Conservation (phyloP, 2,797 vertebrate species). For the Melanotaenia nigrans region DNA sequence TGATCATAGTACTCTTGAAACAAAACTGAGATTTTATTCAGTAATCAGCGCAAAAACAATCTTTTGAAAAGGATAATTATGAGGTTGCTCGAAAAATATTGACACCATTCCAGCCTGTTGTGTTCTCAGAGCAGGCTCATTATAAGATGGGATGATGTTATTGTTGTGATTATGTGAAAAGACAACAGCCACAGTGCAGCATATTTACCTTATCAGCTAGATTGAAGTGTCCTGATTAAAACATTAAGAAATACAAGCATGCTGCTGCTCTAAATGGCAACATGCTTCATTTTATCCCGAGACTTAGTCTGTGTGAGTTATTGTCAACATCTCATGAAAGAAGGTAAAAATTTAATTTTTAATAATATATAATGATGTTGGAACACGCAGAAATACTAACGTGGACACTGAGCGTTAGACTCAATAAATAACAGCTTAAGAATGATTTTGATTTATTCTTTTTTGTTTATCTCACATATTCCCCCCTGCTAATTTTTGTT, state of each 20-base stretch:
- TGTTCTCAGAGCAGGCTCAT: neutral
- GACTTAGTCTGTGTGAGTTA: neutral
- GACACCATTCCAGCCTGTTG: neutral
- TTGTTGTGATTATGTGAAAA: neutral
- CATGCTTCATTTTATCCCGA: neutral
- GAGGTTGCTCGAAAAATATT: neutral
- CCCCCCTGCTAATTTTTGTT: neutral
- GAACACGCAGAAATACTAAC: neutral
- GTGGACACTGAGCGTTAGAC: neutral
- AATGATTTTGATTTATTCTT: conserved; percentile 10
- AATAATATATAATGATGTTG: neutral
- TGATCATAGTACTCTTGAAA: neutral
- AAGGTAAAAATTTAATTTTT: neutral
- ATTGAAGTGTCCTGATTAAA: neutral
- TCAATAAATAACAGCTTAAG: neutral
- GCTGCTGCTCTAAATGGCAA: neutral
- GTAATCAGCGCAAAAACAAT: neutral
- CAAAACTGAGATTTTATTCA: neutral
- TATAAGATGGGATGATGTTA: neutral
- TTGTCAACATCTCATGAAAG: neutral
- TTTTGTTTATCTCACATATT: neutral
- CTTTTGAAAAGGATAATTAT: neutral
- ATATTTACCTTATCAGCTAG: too few relatives aligned
- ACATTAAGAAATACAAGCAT: neutral
- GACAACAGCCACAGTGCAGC: too few relatives aligned